Base-by-base conservation (phyloP, 2,113 vertebrate genomes). In the Mesitornis unicolor region DNA sequence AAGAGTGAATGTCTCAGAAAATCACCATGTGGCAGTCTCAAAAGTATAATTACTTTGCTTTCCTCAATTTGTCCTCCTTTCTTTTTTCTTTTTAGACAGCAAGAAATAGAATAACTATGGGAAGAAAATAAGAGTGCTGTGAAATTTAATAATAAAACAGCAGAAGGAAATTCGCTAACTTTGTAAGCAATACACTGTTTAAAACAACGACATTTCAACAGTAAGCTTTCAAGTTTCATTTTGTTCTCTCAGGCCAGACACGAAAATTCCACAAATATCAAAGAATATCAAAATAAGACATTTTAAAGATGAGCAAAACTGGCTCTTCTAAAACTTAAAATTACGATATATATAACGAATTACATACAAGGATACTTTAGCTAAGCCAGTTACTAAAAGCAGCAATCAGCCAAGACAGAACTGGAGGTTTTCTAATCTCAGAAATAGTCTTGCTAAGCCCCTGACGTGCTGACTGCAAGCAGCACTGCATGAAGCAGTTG, bases 1-100 rank as follows among this genome's bases (percentile, higher is more conserved):
- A 71, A 76, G 71, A 90, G 7, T 16, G 9, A 94, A 11, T 94
- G 81, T 96, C 94, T 94, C 76, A 96, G 85, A 85, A 93, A 93
- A 83, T 75, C 38, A 79, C 33, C 33, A 59, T 31, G 3, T 73
- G 18, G 22, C n/a, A 67, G 28, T 75, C 81, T 89, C 75, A 91
- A 73, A 81, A 82, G 63, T 48, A 67, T 69, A 73, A 94, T 77
- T 84, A 79, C 20, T 84, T 60, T 74, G 33, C 31, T 65, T 84
- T 78, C 64, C 53, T 85, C 42, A 53, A 50, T 69, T 92, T 73
- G 70, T 36, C 36, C 38, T 76, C 85, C 18, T 38, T 11, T 36
- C 50, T 82, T 59, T 79, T 79, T 47, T 25, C 22, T 79, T 90
- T 76, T 74, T 87, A 78, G 54, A 84, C 28, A 87, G 40, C 33